Percentiles rank a stretch among this genome's conserved stretches.
Evolutionary conservation across 1,140 invertebrate species (phyloP).

Genomic region (Tetramorium alpestre): DNA sequence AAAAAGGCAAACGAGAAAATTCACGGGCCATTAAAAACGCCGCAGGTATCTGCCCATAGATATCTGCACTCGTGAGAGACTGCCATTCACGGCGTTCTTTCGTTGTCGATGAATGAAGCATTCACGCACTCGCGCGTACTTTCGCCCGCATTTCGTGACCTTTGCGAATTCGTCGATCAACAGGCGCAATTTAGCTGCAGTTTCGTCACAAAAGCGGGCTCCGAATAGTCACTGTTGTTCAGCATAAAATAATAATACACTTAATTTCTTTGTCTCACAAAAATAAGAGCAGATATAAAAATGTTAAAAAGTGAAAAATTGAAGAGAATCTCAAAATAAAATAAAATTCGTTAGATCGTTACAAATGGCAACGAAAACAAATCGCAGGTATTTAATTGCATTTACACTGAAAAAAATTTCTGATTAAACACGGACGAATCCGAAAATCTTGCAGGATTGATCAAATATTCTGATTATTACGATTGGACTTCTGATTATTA

Average conservation of each 20-base stretch:
- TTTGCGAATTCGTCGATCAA: constrained; percentile 26
- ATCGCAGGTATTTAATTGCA: too few relatives aligned
- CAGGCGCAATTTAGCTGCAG: neutral
- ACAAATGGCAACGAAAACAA: neutral
- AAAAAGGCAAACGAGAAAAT: constrained; percentile 64
- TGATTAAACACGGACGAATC: too few relatives aligned
- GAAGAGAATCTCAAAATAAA: neutral
- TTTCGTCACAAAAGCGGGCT: neutral
- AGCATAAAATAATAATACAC: neutral
- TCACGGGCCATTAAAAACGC: constrained; percentile 69
- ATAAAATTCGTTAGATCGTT: neutral
- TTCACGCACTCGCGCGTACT: constrained; percentile 63
- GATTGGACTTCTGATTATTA: too few relatives aligned
- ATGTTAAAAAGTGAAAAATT: neutral
- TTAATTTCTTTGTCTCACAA: neutral
- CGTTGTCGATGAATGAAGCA: constrained; percentile 72
- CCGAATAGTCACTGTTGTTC: neutral
- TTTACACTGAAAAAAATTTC: too few relatives aligned
- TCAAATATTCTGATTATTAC: too few relatives aligned
- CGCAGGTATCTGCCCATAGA: constrained; percentile 67
- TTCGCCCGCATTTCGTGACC: constrained; percentile 51
- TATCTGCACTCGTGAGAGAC: constrained; percentile 70
- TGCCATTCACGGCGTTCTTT: constrained; percentile 67
- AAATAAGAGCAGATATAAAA: neutral
- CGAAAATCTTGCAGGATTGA: too few relatives aligned